phyloP scores from a whole-genome alignment of 2,888 invertebrate species.

The Ditula angustiorana region DNA sequence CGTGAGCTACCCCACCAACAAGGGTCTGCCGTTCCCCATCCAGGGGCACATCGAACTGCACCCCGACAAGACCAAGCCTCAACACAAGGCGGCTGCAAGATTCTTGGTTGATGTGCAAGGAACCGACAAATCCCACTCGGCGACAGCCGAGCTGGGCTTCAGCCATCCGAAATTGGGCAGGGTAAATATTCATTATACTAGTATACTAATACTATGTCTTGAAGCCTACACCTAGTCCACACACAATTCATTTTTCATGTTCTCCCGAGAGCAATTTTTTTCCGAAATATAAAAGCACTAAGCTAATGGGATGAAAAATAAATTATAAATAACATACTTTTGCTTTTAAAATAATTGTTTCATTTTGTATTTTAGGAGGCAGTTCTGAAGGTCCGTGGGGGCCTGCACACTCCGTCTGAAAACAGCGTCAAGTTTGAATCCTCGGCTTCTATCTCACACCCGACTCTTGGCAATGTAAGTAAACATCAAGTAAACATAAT shows the following conservation, averaged over 20 bases:
- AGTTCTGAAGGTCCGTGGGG: slow-evolving; percentile 61
- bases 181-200: no score
- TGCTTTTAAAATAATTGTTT: no score
- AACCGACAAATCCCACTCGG: slow-evolving; percentile 75
- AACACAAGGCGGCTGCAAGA: slow-evolving; percentile 87
- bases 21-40: slow-evolving; percentile 84
- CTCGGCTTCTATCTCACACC: slow-evolving; percentile 62
- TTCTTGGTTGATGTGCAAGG: slow-evolving; percentile 82
- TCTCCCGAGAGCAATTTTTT: no score
- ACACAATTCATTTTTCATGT: no score
- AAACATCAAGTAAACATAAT: no score
- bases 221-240: no score
- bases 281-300: no score
- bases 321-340: no score
- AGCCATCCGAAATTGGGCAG: slow-evolving; percentile 88
- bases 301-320: no score
- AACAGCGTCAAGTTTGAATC: slow-evolving; percentile 68
- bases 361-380: slow-evolving; percentile 63
- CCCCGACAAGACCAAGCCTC: slow-evolving; percentile 89
- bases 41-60: slow-evolving; percentile 88
- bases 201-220: no score
- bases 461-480: slow-evolving; percentile 71
- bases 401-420: slow-evolving; percentile 56
- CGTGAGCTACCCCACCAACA: slow-evolving; percentile 75
- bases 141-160: slow-evolving; percentile 86